These are phyloP conservation scores for Scaptomyza pallida DNA, from an alignment of 1,140 invertebrate species.

Conservation along the genomic window DNA sequence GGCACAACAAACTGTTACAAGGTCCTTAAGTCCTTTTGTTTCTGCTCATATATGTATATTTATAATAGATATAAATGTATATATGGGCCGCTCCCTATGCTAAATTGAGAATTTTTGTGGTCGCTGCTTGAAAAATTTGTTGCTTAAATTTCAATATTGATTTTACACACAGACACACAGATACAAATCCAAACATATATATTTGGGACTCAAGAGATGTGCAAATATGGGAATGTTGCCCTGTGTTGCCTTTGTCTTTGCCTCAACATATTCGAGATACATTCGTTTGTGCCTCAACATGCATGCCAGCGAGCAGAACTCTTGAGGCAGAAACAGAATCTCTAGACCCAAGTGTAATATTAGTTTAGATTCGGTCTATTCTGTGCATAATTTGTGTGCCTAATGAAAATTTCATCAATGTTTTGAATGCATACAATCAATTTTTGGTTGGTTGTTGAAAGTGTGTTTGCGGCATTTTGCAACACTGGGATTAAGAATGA, in stretches of 20 bases:
- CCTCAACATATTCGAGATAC: conserved; percentile 40
- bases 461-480: neutral
- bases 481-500: neutral
- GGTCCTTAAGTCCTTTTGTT: conserved; percentile 69
- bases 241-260: conserved; percentile 25
- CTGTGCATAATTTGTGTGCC: conserved; percentile 67
- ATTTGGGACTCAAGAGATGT: conserved; percentile 49
- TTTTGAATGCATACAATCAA: conserved; percentile 48
- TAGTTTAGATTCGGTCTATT: conserved; percentile 26
- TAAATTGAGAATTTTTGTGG: conserved; percentile 6
- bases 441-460: neutral
- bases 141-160: conserved; percentile 73
- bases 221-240: conserved; percentile 42
- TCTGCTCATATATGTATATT: conserved; percentile 31
- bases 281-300: conserved; percentile 30
- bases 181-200: conserved; percentile 39
- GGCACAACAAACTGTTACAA: conserved; percentile 63
- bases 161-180: conserved; percentile 36
- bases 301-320: neutral
- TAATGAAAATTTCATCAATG: conserved; percentile 62
- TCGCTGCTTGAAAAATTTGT: conserved; percentile 44
- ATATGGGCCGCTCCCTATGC: conserved; percentile 4
- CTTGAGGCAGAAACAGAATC: neutral
- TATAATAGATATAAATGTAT: conserved; percentile 21
- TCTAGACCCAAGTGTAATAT: neutral